phyloP scores from a whole-genome alignment of 2,888 invertebrate species.

The Cordilura impudica region DNA sequence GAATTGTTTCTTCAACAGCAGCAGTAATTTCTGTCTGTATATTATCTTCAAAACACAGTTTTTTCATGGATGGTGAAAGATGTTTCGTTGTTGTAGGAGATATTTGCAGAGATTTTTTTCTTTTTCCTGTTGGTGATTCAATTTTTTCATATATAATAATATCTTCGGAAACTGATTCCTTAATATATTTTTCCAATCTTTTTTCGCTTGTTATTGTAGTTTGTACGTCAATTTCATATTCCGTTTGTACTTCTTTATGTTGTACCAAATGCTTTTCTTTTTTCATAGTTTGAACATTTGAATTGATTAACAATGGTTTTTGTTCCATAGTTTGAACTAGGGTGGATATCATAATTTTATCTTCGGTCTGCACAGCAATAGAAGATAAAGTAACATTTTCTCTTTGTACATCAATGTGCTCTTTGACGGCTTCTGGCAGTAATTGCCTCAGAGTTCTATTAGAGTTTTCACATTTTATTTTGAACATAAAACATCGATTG shows the following conservation, averaged over 20 bases:
- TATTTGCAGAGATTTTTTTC: background rate
- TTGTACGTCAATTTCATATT: conserved; percentile 43
- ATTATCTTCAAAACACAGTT: background rate
- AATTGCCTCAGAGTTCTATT: conserved; percentile 74
- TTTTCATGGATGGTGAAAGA: background rate
- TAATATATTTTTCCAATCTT: background rate
- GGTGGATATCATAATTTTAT: conserved; percentile 13
- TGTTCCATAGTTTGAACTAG: conserved; percentile 21
- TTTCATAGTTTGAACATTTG: conserved; percentile 13
- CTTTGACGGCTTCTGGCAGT: conserved; percentile 69
- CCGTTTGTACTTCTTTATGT: conserved; percentile 49
- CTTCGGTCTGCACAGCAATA: conserved; percentile 63
- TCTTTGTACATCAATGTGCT: conserved; percentile 28
- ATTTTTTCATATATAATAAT: conserved; percentile 32
- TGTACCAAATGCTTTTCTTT: conserved; percentile 1
- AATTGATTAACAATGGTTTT: background rate
- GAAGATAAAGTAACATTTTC: background rate
- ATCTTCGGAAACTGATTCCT: background rate
- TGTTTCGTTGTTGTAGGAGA: background rate
- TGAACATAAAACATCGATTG: conserved; percentile 76
- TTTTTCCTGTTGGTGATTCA: background rate
- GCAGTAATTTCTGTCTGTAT: background rate
- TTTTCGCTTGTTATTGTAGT: background rate
- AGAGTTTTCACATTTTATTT: conserved; percentile 76
- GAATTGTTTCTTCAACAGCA: background rate